Percentiles rank a stretch among this genome's conserved stretches.
phyloP scores from a whole-genome alignment of 2,888 invertebrate species.

The Chaetoderma sp. region DNA sequence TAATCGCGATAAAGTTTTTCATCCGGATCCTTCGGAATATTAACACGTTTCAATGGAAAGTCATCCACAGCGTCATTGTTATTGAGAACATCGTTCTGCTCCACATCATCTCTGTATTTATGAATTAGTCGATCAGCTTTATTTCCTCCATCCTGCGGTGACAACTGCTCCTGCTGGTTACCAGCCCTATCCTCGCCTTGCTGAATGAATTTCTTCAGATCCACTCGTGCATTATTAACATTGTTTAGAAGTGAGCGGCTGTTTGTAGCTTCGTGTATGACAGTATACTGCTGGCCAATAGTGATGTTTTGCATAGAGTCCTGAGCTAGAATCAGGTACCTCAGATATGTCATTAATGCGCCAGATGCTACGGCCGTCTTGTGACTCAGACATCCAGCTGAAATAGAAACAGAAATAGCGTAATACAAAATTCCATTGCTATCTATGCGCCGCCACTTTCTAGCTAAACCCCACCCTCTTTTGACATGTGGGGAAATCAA shows the following conservation, averaged over 20 bases:
- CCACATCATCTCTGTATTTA: not conserved
- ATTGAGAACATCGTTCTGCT: not conserved
- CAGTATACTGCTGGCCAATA: conserved; percentile 16
- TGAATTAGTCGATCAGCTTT: no score
- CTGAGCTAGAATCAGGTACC: conserved; percentile 55
- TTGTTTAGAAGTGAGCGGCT: not conserved
- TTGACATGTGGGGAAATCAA: no score
- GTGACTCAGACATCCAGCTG: conserved; percentile 65
- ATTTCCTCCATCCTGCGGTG: not conserved
- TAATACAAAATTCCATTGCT: not conserved
- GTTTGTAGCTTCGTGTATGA: not conserved
- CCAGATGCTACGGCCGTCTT: conserved; percentile 66
- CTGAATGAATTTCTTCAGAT: not conserved
- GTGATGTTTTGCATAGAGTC: conserved; percentile 21
- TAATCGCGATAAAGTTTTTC: conserved; percentile 21
- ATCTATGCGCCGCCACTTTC: no score
- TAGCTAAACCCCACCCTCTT: no score
- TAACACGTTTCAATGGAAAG: conserved; percentile 11
- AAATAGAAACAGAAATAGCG: conserved; percentile 13
- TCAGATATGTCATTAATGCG: conserved; percentile 61
- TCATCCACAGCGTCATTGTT: not conserved
- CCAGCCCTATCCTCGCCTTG: not conserved
- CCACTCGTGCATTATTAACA: not conserved
- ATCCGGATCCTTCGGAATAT: conserved; percentile 25
- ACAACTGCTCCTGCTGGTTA: no score